Evolutionary conservation across 2,888 invertebrate species (phyloP).

Genomic region (Caenorhabditis sp.): DNA sequence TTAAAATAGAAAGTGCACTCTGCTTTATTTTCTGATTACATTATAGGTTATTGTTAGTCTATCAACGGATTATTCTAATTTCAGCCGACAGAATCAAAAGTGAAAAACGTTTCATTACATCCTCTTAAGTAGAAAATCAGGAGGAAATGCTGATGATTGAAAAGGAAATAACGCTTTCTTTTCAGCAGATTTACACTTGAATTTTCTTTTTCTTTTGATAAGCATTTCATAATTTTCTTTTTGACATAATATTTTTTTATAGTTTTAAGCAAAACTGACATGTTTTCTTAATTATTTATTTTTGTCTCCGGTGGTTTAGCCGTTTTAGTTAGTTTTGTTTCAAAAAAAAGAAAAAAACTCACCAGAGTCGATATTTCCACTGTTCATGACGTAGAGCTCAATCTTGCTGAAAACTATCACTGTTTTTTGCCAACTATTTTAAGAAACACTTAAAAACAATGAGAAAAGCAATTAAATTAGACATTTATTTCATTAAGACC

Average conservation of each 20-base stretch:
- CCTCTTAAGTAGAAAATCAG: background rate
- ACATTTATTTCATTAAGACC: conserved; percentile 2
- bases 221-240: too few species aligned
- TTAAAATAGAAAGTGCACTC: too few species aligned
- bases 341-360: conserved; percentile 18
- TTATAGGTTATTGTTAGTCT: too few species aligned
- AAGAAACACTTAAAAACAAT: conserved; percentile 12
- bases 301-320: background rate
- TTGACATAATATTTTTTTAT: too few species aligned
- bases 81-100: too few species aligned
- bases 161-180: conserved; percentile 1
- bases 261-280: too few species aligned
- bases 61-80: too few species aligned
- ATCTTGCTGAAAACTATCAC: conserved; percentile 61
- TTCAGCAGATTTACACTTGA: background rate
- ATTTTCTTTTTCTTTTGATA: background rate
- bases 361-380: conserved; percentile 55
- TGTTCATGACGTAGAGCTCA: conserved; percentile 60
- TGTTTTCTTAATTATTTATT: background rate
- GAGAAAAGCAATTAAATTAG: conserved; percentile 10
- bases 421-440: too few species aligned
- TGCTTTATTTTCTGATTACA: too few species aligned
- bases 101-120: too few species aligned
- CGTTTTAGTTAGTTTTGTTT: background rate
- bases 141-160: background rate